These are phyloP conservation scores for Exocentrus adspersus DNA, from an alignment of 2,888 invertebrate genomes.

Conservation along the genomic window DNA sequence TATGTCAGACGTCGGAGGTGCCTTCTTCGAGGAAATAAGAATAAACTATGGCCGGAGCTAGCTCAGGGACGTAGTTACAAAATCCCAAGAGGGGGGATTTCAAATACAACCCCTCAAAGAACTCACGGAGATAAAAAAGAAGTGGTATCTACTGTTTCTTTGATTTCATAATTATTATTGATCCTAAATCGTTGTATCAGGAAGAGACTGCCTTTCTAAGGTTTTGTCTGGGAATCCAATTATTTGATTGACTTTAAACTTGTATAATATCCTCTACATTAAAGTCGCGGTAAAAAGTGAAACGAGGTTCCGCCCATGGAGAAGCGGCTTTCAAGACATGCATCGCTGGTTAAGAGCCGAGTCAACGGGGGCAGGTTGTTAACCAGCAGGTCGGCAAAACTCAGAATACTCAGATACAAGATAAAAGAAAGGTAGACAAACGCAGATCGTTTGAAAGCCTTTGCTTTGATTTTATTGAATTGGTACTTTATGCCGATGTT, in stretches of 20 bases:
- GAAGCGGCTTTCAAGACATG: slow-evolving; percentile 5
- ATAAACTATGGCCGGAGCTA: neutral
- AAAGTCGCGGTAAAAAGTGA: neutral
- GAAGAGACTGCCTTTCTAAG: no score
- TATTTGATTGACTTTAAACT: no score
- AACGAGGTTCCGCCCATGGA: neutral
- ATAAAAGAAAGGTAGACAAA: slow-evolving; percentile 12
- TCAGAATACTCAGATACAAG: neutral
- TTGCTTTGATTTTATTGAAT: no score
- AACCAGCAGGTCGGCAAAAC: slow-evolving; percentile 1
- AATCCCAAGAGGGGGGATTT: no score
- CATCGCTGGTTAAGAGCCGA: slow-evolving; percentile 7
- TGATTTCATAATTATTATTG: no score
- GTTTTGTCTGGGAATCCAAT: no score
- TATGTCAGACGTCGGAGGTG: slow-evolving; percentile 9
- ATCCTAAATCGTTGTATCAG: no score
- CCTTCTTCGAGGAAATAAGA: neutral
- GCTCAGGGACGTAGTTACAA: neutral
- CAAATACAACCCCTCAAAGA: no score
- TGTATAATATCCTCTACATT: neutral
- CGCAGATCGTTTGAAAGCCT: slow-evolving; percentile 6
- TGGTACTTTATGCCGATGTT: no score
- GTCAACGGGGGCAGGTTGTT: slow-evolving; percentile 19
- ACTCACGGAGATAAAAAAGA: no score
- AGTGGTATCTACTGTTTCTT: no score